Base-by-base conservation (phyloP, 2,113 vertebrate species). In the Caretta caretta region DNA sequence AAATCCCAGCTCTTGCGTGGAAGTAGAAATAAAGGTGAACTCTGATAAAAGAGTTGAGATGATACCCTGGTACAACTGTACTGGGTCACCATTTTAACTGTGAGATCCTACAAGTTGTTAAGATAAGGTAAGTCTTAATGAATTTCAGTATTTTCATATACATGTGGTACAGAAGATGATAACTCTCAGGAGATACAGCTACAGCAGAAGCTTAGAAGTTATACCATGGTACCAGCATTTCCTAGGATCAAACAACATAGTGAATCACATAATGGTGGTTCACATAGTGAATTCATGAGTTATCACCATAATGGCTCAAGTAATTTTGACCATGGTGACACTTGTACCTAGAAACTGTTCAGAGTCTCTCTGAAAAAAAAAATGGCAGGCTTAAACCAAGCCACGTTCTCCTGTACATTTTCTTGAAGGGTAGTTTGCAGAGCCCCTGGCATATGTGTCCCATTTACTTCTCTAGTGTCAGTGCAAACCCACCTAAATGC, bases 231-330 rank as follows among this genome's bases (percentile, higher is more conserved):
- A 96, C 84, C 87, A 94, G 49, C 87, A 62, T 91, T 96, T 92
- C 80, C 89, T 84, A 90, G 90, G 95, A 96, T 97, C 94, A 95
- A 97, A 96, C 72, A 95, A 94, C 93, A 96, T 94, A 94, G 69
- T 72, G 83, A 96, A 97, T 84, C 78, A 88, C 24, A 62, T 38
- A 46, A 49, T 59, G 25, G 51, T 19, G 6, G 17, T 53, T 53
- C 51, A 53, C 51, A 53, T 20, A 53, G 51, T 53, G 51, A 53
- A 53, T 53, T 53, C 51, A 53, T 53, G 51, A 19, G 51, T 53
- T 53, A 53, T 53, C 51, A 20, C 51, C 51, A 53, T 19, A 53
- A 90, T 96, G 92, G 90, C 53, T 94, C 92, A 89, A 88, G 89
- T 88, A 95, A 89, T 88, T 84, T 83, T 90, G 93, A 78, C 93